Conservation (phyloP, 2,888 invertebrate species). For the Zaprionus bogoriensis region DNA sequence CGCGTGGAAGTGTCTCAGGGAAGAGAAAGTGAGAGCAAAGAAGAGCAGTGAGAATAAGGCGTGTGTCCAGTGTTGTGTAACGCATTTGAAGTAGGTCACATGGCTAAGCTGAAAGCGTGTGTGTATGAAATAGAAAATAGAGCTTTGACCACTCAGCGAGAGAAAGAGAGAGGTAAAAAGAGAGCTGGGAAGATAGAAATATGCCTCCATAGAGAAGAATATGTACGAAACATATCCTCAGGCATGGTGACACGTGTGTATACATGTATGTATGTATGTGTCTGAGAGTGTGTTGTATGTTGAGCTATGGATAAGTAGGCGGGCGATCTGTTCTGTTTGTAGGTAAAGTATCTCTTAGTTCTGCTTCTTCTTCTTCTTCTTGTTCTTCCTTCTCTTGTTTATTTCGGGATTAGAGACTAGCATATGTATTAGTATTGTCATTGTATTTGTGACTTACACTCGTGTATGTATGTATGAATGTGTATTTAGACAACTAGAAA, state of each 20-base stretch:
- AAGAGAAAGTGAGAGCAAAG: not conserved
- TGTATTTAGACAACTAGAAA: not conserved
- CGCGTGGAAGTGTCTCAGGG: not conserved
- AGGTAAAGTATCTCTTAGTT: not conserved
- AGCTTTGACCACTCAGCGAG: not conserved
- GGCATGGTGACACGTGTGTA: too few relatives aligned
- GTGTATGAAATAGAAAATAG: not conserved
- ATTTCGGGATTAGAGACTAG: not conserved
- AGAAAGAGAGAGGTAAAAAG: not conserved
- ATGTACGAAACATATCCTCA: not conserved
- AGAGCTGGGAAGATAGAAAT: not conserved
- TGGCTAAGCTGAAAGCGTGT: not conserved
- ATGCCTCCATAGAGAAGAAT: slow-evolving; percentile 3
- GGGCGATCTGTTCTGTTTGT: slow-evolving; percentile 14
- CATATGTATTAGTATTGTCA: not conserved
- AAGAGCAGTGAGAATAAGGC: not conserved
- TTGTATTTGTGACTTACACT: not conserved
- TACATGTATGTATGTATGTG: not conserved
- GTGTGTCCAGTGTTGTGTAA: slow-evolving; percentile 29
- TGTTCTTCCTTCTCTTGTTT: slow-evolving; percentile 1
- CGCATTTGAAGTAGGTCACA: slow-evolving; percentile 17
- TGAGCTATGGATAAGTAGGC: slow-evolving; percentile 1
- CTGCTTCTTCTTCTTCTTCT: too few relatives aligned
- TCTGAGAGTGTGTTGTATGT: not conserved
- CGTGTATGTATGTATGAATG: not conserved